These are phyloP conservation scores for Poecilobothrus nobilitatus DNA, from an alignment of 2,888 invertebrate species.

Conservation along the genomic window DNA sequence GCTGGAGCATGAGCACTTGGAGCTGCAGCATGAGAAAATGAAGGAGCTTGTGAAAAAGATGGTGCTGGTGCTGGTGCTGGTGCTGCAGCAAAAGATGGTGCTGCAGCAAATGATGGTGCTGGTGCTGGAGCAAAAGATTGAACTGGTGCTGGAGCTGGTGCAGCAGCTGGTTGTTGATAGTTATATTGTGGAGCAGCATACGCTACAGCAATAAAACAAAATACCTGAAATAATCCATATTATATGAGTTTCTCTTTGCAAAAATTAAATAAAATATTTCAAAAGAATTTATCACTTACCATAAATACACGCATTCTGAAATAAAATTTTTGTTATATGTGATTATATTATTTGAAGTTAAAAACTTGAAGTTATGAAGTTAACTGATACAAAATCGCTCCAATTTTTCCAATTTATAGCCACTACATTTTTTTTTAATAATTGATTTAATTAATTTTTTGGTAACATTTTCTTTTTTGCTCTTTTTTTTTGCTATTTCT, in stretches of 20 bases:
- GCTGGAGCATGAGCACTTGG: neutral
- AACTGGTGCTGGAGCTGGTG: neutral
- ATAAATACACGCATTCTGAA: neutral
- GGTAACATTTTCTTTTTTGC: neutral
- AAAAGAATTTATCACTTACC: neutral
- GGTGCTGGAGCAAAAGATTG: neutral
- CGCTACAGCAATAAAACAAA: neutral
- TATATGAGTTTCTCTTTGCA: neutral
- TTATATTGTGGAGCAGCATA: conserved; percentile 9
- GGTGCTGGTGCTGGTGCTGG: neutral
- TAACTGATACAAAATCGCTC: neutral
- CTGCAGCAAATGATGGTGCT: neutral
- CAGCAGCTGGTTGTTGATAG: conserved; percentile 7
- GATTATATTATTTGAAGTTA: neutral
- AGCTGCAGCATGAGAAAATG: conserved; percentile 8
- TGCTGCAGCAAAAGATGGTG: neutral
- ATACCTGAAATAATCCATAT: conserved; percentile 6
- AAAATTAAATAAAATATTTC: too few species aligned
- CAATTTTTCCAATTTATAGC: neutral
- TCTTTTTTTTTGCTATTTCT: too few species aligned
- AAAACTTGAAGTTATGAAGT: neutral
- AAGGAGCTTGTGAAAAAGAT: neutral
- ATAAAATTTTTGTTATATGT: neutral
- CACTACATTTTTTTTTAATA: neutral
- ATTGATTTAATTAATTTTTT: too few species aligned